These are phyloP conservation scores for Myrmecophaga tridactyla DNA, from an alignment of 2,113 vertebrate species.

Conservation along the genomic window DNA sequence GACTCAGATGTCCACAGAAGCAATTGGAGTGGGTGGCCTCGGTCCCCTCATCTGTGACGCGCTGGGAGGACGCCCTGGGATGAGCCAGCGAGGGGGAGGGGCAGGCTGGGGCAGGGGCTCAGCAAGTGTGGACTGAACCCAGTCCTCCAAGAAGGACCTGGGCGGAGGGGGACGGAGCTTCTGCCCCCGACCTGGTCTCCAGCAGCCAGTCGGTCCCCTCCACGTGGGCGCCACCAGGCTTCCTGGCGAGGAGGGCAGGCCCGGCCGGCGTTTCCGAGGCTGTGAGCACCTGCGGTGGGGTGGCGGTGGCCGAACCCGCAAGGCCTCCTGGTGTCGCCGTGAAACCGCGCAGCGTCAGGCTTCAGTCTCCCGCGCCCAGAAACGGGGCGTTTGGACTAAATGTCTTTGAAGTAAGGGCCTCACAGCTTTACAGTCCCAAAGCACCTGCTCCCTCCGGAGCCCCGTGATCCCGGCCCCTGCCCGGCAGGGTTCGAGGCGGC, in stretches of 20 bases:
- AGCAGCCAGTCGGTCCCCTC: not conserved
- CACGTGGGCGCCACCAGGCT: too few species aligned
- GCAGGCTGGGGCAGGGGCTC: not conserved
- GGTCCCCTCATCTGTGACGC: not conserved
- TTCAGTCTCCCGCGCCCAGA: not conserved
- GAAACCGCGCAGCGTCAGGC: not conserved
- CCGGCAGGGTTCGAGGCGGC: not conserved
- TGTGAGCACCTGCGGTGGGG: not conserved
- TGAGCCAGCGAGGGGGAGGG: too few species aligned
- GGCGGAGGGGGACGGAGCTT: not conserved
- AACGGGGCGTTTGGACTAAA: not conserved
- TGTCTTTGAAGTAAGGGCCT: not conserved
- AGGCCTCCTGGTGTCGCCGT: not conserved
- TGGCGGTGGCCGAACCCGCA: not conserved
- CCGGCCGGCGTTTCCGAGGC: not conserved
- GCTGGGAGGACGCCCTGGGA: too few species aligned
- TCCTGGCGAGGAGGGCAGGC: not conserved
- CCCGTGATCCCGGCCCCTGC: not conserved
- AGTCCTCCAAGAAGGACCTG: not conserved
- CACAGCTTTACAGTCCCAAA: not conserved
- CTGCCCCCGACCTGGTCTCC: not conserved
- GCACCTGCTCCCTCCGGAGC: not conserved
- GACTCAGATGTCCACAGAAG: not conserved
- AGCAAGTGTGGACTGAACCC: not conserved
- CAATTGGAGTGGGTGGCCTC: not conserved